phyloP scores from a whole-genome alignment of 2,888 invertebrate species.

The Ormyrus thymus region DNA sequence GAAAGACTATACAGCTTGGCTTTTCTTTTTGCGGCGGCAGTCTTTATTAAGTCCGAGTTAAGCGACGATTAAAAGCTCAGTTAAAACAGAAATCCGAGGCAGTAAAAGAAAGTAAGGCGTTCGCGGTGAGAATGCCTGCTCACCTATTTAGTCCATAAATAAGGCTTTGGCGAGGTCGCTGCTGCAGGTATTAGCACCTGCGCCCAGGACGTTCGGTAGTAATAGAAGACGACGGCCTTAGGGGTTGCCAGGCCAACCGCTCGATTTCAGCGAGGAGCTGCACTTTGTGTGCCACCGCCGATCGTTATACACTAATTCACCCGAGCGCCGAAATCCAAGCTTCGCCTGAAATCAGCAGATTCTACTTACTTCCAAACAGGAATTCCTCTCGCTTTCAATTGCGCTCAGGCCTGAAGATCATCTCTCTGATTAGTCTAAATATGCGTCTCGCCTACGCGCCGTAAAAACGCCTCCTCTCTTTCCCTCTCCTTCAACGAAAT shows the following conservation, averaged over 20 bases:
- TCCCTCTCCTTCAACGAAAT: no score
- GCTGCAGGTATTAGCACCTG: neutral
- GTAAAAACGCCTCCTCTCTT: neutral
- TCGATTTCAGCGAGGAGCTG: conserved; percentile 15
- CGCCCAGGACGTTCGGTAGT: neutral
- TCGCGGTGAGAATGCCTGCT: no score
- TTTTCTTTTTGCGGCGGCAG: neutral
- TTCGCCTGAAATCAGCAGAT: no score
- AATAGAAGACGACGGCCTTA: neutral
- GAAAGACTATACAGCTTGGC: conserved; percentile 27
- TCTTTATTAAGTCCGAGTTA: conserved; percentile 10
- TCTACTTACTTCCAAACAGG: neutral
- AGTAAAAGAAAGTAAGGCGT: no score
- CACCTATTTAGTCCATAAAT: no score
- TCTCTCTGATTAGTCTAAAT: conserved; percentile 42
- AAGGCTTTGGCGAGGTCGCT: no score
- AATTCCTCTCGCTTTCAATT: conserved; percentile 50
- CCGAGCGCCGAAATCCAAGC: no score
- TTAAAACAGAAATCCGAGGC: neutral
- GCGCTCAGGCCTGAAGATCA: neutral
- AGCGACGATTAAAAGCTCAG: conserved; percentile 34
- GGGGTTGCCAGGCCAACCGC: conserved; percentile 53
- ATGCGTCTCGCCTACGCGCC: conserved; percentile 15
- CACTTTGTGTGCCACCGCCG: no score
- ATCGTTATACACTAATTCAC: no score